Percentiles rank a stretch among this genome's conserved stretches.
These are phyloP conservation scores for Epinephelus fuscoguttatus DNA, from an alignment of 2,113 vertebrate species.

Conservation along the genomic window DNA sequence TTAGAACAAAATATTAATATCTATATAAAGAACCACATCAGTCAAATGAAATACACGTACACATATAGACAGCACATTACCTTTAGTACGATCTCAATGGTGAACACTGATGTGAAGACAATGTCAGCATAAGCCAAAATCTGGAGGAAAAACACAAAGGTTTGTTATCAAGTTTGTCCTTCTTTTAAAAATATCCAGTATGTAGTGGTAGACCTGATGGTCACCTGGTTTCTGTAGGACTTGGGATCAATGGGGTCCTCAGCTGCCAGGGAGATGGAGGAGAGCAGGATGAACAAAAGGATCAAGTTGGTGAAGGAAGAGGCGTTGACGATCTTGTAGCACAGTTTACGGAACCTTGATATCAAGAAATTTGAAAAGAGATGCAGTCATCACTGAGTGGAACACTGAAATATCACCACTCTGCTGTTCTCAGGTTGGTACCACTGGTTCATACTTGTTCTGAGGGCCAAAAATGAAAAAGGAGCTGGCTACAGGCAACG, in stretches of 20 bases:
- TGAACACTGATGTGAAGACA: slow-evolving; percentile 96
- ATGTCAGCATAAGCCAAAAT: slow-evolving; percentile 95
- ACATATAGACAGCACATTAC: slow-evolving; percentile 71
- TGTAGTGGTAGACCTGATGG: accelerated
- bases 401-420: not conserved
- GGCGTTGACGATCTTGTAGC: slow-evolving; percentile 95
- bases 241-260: slow-evolving; percentile 95
- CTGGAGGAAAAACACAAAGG: slow-evolving; percentile 76
- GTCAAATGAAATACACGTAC: not conserved
- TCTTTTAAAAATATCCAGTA: accelerated
- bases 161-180: not conserved
- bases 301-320: slow-evolving; percentile 99
- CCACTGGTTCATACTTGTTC: slow-evolving; percentile 89
- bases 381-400: not conserved
- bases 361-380: not conserved
- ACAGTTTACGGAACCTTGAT: slow-evolving; percentile 92
- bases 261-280: slow-evolving; percentile 96
- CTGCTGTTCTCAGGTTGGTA: not conserved
- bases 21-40: not conserved
- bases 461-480: slow-evolving; percentile 98
- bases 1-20: not conserved
- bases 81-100: slow-evolving; percentile 97
- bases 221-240: slow-evolving; percentile 94
- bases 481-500: slow-evolving; percentile 95
- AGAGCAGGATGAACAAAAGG: slow-evolving; percentile 97